Conservation (phyloP, 2,888 invertebrate species). For the Rutpela maculata region DNA sequence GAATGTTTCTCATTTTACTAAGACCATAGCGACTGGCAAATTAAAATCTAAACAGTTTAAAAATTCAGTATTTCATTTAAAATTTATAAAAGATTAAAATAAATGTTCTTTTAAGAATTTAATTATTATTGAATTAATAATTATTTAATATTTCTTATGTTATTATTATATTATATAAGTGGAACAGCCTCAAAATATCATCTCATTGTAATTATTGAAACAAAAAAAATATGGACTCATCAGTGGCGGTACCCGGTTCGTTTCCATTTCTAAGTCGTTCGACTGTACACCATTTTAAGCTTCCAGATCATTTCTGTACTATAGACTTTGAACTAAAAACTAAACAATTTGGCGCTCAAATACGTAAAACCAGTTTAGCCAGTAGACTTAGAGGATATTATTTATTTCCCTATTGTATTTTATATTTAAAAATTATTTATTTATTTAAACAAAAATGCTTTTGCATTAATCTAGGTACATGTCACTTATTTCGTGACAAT, state of each 20-base stretch:
- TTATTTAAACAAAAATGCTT: slow-evolving; percentile 68
- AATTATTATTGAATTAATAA: too few species aligned
- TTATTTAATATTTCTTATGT: too few species aligned
- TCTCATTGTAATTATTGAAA: too few species aligned
- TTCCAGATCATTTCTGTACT: slow-evolving; percentile 45
- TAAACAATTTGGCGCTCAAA: slow-evolving; percentile 52
- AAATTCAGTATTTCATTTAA: too few species aligned
- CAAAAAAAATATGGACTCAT: too few species aligned
- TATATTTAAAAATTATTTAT: slow-evolving; percentile 77
- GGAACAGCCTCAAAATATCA: too few species aligned
- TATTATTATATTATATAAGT: too few species aligned
- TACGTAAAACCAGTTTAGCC: slow-evolving; percentile 45
- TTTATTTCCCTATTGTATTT: slow-evolving; percentile 72
- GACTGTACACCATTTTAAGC: slow-evolving; percentile 31
- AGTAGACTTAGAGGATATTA: slow-evolving; percentile 47
- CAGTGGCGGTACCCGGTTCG: neutral
- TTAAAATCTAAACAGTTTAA: too few species aligned
- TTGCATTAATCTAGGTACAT: slow-evolving; percentile 73
- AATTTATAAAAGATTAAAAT: too few species aligned
- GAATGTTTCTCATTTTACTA: too few species aligned
- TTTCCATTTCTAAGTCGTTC: slow-evolving; percentile 1
- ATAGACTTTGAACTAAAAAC: slow-evolving; percentile 48
- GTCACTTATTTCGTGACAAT: slow-evolving; percentile 72
- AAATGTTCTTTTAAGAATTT: too few species aligned
- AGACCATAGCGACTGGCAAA: too few species aligned